phyloP scores from a whole-genome alignment of 2,888 invertebrate species.

The Anodontia alba region DNA sequence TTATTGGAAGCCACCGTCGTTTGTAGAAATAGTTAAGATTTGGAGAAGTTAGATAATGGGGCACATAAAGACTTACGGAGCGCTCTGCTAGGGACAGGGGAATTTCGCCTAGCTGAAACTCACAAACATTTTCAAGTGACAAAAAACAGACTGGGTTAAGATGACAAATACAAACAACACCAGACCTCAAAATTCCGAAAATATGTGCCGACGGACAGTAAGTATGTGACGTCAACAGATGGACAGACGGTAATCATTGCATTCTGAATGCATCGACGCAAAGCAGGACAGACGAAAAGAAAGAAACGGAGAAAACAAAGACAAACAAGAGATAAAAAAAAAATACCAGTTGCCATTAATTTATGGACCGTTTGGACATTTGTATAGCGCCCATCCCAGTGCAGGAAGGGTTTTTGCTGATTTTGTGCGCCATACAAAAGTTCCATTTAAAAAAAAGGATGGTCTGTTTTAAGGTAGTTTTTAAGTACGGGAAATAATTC shows the following conservation, averaged over 20 bases:
- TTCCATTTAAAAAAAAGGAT: too few relatives aligned
- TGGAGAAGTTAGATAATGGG: neutral
- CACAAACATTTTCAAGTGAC: conserved; percentile 12
- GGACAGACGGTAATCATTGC: neutral
- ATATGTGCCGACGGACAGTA: too few relatives aligned
- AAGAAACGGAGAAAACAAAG: too few relatives aligned
- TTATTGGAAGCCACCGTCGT: neutral
- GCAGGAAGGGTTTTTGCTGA: too few relatives aligned
- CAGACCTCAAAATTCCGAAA: neutral
- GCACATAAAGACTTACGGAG: conserved; percentile 19
- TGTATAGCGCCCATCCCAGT: too few relatives aligned
- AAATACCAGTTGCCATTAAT: too few relatives aligned
- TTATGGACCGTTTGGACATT: too few relatives aligned
- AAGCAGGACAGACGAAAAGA: too few relatives aligned
- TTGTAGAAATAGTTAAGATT: conserved; percentile 9
- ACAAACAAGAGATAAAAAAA: too few relatives aligned
- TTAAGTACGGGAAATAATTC: too few relatives aligned
- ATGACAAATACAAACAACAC: neutral
- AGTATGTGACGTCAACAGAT: neutral
- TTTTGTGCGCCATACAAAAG: too few relatives aligned
- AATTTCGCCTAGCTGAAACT: neutral
- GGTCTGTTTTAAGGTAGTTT: too few relatives aligned
- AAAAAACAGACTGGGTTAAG: conserved; percentile 16
- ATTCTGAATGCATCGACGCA: neutral
- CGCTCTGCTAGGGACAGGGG: conserved; percentile 18